Evolutionary conservation across 2,113 vertebrate species (phyloP), one percentile per base, ranked within the genome.

Genomic region (Gobio gobio): DNA sequence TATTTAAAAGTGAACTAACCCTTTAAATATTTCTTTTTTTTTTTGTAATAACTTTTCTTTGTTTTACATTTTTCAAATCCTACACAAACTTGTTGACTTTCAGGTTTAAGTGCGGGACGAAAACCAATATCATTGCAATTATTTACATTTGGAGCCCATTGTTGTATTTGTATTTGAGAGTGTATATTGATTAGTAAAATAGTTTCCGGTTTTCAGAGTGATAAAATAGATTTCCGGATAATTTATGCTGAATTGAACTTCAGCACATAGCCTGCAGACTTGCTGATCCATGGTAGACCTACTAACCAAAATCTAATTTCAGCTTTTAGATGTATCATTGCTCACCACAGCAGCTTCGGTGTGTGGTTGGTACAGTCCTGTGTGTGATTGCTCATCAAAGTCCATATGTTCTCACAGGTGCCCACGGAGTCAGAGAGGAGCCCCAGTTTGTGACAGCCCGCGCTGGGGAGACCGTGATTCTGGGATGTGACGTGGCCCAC

Each of bases 401-500:
- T 72, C 20, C 26, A 47, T 85, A 22, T 87, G 75, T 56, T 47
- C 9, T 76, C 0, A 0, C 90, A 99, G 98, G 95, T 96, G 96
- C 97, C 94, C 96, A 96, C 87, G 96, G 97, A 93, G 95, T 97
- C 82, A 94, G 96, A 94, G 97, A 97, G 93, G 97, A 99, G 93
- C 97, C 98, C 4, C 97, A 99, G 94, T 99, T 99, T n/a, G 97
- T 99, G 94, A 98, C 97, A 0, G 95, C 97, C n/a, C 96, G 96
- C 73, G 98, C 98, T 85, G 97, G 97, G 63, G 98, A 99, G 94
- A 94, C 93, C 6, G 96, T 99, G 92, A 96, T 99, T 92, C 94
- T 99, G 94, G 91, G 95, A 95, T 99, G 98, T 94, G 97, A 99
- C 87, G 97, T 98, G 92, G 95, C 97, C 94, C 96, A 97, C 91